A percentile compares a stretch with the other conserved stretches of the same genome.
Evolutionary conservation across 2,113 vertebrate species (phyloP).

Genomic region (human (Homo sapiens)): GRCh38 chr5:136245001-136245500

Average conservation of each 20-base stretch:
- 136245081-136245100: not conserved
- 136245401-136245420: not conserved
- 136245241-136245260: not conserved
- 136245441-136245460: not conserved
- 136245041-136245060: not conserved
- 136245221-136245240: not conserved
- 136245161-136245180: not conserved
- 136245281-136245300: not conserved
- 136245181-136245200: not conserved
- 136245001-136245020: not conserved
- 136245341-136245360: not conserved
- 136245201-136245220: not conserved
- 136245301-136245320: not conserved
- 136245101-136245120: not conserved
- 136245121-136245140: not conserved
- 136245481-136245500: not conserved
- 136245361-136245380: not conserved
- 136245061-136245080: not conserved
- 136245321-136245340: not conserved
- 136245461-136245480: not conserved
- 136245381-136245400: rapidly evolving
- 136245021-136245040: not conserved
- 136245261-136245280: not conserved
- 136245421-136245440: not conserved
- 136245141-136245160: not conserved